These are phyloP conservation scores for Latrodectus elegans DNA, from an alignment of 2,888 invertebrate genomes.

Conservation along the genomic window DNA sequence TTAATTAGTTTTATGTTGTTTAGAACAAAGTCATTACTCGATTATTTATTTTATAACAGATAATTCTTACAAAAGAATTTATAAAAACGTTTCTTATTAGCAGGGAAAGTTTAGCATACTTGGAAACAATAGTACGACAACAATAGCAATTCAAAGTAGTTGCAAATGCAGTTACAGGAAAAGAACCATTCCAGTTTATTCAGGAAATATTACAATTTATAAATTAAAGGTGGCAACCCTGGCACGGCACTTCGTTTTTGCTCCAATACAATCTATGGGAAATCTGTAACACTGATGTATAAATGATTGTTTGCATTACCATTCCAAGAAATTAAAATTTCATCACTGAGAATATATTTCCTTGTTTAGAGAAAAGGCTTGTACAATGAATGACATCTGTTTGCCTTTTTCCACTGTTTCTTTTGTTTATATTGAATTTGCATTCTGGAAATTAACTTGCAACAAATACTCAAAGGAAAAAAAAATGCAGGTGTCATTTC, in stretches of 20 bases:
- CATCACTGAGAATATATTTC: constrained; percentile 28
- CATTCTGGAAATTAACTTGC: no score
- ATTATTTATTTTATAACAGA: no score
- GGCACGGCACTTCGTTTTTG: constrained; percentile 15
- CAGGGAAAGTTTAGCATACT: neutral
- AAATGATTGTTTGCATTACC: constrained; percentile 33
- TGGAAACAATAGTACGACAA: neutral
- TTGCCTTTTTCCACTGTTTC: neutral
- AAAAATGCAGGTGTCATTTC: neutral
- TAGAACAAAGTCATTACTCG: no score
- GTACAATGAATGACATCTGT: neutral
- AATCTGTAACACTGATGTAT: constrained; percentile 40
- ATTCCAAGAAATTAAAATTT: constrained; percentile 17
- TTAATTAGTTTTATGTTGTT: no score
- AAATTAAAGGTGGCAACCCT: constrained; percentile 54
- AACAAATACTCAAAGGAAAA: neutral
- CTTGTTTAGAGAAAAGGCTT: constrained; percentile 17
- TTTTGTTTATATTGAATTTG: no score
- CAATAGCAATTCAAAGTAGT: neutral
- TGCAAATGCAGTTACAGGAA: neutral
- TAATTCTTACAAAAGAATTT: no score
- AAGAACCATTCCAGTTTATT: neutral
- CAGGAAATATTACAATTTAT: neutral
- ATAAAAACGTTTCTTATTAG: no score
- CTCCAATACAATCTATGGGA: constrained; percentile 47